phyloP scores from a whole-genome alignment of 2,888 invertebrate species.

The Caenorhabditis sulstoni region DNA sequence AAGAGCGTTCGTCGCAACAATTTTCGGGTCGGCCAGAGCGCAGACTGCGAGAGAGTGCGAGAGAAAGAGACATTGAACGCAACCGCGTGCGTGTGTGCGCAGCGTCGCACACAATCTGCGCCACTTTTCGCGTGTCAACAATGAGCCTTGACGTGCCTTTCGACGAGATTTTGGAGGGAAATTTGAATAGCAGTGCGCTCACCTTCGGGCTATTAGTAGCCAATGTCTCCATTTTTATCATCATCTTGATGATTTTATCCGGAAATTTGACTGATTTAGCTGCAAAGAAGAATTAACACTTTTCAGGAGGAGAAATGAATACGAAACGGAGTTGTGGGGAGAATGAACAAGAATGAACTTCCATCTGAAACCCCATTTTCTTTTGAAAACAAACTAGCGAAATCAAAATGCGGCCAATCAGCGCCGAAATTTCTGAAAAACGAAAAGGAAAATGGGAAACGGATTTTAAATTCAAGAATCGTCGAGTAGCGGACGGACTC shows the following conservation, averaged over 20 bases:
- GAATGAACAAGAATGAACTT: too few species aligned
- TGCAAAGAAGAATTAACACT: too few species aligned
- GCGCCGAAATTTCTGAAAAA: too few species aligned
- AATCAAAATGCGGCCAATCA: too few species aligned
- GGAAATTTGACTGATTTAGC: too few species aligned
- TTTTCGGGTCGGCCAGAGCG: background rate
- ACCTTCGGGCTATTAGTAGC: constrained; percentile 36
- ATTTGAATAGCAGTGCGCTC: background rate
- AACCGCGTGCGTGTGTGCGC: constrained; percentile 19
- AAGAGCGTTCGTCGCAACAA: background rate
- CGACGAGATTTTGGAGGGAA: background rate
- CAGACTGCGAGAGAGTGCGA: background rate
- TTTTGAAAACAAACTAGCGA: too few species aligned
- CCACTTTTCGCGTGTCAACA: background rate
- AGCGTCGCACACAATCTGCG: constrained; percentile 18
- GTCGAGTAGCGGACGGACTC: too few species aligned
- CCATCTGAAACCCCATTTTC: too few species aligned
- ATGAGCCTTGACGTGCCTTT: background rate
- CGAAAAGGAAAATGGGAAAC: too few species aligned
- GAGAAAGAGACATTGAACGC: background rate
- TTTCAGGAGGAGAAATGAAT: too few species aligned
- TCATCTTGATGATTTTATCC: constrained; percentile 3
- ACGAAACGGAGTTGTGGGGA: too few species aligned
- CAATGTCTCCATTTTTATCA: constrained; percentile 25
- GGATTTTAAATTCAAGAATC: too few species aligned